Percentiles rank a stretch among this genome's conserved stretches.
Conservation (phyloP, 2,113 vertebrate species). For the Hyaena hyaena region DNA sequence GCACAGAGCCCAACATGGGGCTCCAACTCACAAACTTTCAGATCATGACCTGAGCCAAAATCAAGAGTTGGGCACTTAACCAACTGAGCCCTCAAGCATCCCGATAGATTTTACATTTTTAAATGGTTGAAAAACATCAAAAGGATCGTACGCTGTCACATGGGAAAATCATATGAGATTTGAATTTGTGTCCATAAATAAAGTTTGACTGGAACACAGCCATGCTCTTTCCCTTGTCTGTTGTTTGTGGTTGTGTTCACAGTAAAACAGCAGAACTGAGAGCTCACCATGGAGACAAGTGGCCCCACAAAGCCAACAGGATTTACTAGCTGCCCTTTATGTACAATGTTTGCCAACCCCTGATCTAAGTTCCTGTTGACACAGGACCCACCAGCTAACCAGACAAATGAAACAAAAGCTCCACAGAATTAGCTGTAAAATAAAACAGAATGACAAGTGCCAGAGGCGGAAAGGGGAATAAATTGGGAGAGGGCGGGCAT, state of each 20-base stretch:
- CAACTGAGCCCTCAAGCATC: too few relatives aligned
- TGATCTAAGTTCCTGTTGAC: not conserved
- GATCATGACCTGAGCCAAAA: too few relatives aligned
- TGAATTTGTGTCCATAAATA: slow-evolving; percentile 15
- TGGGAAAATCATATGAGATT: not conserved
- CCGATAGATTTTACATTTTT: not conserved
- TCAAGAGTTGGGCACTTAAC: too few relatives aligned
- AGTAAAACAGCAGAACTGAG: not conserved
- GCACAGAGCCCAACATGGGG: too few relatives aligned
- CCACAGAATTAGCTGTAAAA: not conserved
- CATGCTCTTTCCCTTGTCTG: not conserved
- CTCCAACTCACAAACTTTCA: too few relatives aligned
- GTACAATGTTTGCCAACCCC: not conserved
- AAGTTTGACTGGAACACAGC: not conserved
- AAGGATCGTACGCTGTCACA: not conserved
- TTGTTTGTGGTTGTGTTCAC: not conserved
- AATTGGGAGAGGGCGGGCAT: not conserved
- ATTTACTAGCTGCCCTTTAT: not conserved
- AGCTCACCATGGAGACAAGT: not conserved
- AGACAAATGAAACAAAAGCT: not conserved
- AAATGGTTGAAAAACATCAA: not conserved
- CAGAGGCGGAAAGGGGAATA: not conserved
- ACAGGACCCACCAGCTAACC: not conserved
- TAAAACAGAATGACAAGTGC: not conserved
- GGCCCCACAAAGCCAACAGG: not conserved